These are phyloP conservation scores for Aepyceros melampus DNA, from an alignment of 2,113 vertebrate species.

Conservation along the genomic window DNA sequence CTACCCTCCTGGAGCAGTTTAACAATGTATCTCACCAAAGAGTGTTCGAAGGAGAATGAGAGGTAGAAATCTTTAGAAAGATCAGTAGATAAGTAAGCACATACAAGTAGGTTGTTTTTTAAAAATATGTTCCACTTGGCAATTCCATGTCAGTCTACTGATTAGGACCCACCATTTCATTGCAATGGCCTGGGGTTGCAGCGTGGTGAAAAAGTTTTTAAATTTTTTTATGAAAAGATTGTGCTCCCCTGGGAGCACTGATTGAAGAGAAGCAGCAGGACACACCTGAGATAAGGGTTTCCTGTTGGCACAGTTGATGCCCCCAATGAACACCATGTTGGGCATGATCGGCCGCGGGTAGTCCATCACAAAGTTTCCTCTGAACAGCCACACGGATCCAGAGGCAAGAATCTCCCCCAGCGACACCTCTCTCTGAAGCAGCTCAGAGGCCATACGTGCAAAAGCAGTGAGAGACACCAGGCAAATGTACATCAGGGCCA, in stretches of 20 bases:
- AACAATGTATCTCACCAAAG: background rate
- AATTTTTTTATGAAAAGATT: background rate
- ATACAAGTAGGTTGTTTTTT: background rate
- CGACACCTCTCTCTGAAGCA: slow-evolving; percentile 76
- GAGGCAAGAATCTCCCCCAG: slow-evolving; percentile 79
- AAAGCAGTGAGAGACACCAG: slow-evolving; percentile 37
- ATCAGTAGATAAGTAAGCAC: fast-evolving
- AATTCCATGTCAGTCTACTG: background rate
- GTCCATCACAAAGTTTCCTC: slow-evolving; percentile 87
- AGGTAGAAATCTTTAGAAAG: background rate
- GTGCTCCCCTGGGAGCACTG: fast-evolving
- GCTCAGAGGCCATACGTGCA: slow-evolving; percentile 74
- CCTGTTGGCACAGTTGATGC: slow-evolving; percentile 53
- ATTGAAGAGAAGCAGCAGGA: background rate
- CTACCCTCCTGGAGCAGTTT: fast-evolving
- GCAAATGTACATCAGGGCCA: slow-evolving; percentile 63
- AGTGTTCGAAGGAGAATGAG: background rate
- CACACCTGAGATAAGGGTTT: slow-evolving; percentile 54
- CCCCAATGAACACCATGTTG: slow-evolving; percentile 82
- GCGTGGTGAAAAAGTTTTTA: background rate
- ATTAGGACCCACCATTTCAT: background rate
- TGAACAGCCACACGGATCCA: slow-evolving; percentile 86
- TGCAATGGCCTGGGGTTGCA: fast-evolving
- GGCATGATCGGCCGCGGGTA: slow-evolving; percentile 86
- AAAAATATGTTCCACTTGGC: background rate